Percentiles rank a stretch among this genome's conserved stretches.
phyloP scores from a whole-genome alignment of 2,888 invertebrate species.

The Orthosia gothica region DNA sequence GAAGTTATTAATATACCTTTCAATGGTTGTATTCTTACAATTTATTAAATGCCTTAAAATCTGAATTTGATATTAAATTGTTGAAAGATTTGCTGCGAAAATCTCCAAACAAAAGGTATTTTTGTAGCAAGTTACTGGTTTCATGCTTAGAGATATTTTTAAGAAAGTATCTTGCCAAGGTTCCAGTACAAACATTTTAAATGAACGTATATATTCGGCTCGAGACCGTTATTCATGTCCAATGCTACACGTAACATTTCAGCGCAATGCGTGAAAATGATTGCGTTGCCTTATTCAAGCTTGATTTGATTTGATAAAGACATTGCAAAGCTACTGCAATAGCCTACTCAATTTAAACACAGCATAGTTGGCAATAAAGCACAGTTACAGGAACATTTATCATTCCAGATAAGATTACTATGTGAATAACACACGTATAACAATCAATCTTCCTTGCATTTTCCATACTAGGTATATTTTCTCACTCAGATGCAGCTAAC shows the following conservation, averaged over 20 bases:
- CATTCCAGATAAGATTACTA: neutral
- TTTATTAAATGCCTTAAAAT: too few relatives aligned
- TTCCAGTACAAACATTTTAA: constrained; percentile 11
- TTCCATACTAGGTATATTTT: too few relatives aligned
- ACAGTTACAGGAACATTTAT: neutral
- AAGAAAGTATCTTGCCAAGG: constrained; percentile 4
- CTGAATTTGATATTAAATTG: neutral
- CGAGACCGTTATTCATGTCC: constrained; percentile 37
- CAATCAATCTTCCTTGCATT: too few relatives aligned
- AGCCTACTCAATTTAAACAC: constrained; percentile 13
- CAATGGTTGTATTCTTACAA: too few relatives aligned
- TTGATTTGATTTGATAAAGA: constrained; percentile 45
- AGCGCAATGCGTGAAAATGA: constrained; percentile 36
- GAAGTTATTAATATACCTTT: too few relatives aligned
- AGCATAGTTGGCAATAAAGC: too few relatives aligned
- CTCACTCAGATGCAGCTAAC: too few relatives aligned
- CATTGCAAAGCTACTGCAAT: neutral
- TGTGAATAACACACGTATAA: too few relatives aligned
- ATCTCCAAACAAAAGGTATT: neutral
- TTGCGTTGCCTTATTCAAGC: constrained; percentile 30
- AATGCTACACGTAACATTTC: constrained; percentile 30
- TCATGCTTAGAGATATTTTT: neutral
- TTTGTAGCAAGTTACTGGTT: neutral
- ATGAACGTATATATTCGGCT: constrained; percentile 6
- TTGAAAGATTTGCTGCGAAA: neutral